Percentiles rank a stretch among this genome's conserved stretches.
These are phyloP conservation scores for Gryllus bimaculatus DNA, from an alignment of 1,140 invertebrate species.

Conservation along the genomic window DNA sequence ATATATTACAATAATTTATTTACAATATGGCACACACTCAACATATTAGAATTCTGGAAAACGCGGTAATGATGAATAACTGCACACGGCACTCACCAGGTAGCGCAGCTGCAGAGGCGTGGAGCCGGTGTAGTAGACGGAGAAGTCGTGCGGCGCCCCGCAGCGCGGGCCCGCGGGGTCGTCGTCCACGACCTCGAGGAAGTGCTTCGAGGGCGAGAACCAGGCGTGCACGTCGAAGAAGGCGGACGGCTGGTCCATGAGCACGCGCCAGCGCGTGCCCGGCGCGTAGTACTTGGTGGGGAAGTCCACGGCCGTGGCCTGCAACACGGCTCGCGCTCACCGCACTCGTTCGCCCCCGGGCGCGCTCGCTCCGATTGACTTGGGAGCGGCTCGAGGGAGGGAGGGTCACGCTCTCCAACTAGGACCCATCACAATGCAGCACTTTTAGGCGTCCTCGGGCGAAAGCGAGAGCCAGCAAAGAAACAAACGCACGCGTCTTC, in stretches of 20 bases:
- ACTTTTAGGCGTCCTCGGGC: no score
- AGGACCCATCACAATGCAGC: no score
- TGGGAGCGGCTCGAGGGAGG: no score
- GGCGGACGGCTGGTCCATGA: slow-evolving; percentile 37
- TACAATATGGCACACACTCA: no score
- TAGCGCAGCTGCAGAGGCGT: background rate
- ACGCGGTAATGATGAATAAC: no score
- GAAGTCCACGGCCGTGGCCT: slow-evolving; percentile 35
- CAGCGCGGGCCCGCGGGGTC: slow-evolving; percentile 33
- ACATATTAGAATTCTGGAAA: no score
- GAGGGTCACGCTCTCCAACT: no score
- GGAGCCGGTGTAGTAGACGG: slow-evolving; percentile 35
- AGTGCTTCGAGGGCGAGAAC: slow-evolving; percentile 38
- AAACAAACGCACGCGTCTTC: no score
- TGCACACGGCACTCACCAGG: background rate
- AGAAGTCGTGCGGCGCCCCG: slow-evolving; percentile 36
- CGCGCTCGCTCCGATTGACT: no score
- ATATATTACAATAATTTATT: no score
- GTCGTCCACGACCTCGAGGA: slow-evolving; percentile 33
- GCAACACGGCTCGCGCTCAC: background rate
- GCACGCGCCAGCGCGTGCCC: slow-evolving; percentile 36
- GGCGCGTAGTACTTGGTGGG: slow-evolving; percentile 38
- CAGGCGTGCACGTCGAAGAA: slow-evolving; percentile 35
- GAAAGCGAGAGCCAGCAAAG: no score
- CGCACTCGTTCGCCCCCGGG: no score